These are phyloP conservation scores for Sycobia sp. DNA, from an alignment of 1,140 invertebrate genomes.

Conservation along the genomic window DNA sequence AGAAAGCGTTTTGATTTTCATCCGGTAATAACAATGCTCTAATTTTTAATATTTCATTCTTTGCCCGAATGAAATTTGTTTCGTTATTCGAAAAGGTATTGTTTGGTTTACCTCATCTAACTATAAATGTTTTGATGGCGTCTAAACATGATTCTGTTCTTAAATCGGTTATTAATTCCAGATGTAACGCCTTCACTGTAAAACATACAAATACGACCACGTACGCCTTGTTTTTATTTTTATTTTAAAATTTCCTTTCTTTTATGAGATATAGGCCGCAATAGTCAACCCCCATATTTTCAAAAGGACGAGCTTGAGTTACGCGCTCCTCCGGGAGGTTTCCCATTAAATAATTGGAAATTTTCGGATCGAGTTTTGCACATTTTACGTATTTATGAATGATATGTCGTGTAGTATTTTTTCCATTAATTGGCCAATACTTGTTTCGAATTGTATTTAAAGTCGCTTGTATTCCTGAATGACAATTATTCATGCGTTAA, in stretches of 20 bases:
- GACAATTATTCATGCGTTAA: background rate
- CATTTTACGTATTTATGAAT: too few relatives aligned
- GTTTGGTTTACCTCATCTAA: background rate
- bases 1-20: background rate
- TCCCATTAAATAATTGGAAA: background rate
- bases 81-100: conserved; percentile 5
- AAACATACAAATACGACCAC: too few relatives aligned
- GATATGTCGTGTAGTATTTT: too few relatives aligned
- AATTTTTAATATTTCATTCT: conserved; percentile 10
- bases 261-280: too few relatives aligned
- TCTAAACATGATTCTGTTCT: background rate
- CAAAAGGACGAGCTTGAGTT: background rate
- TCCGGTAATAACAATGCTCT: background rate
- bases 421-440: background rate
- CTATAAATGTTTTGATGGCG: background rate
- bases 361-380: background rate
- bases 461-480: background rate
- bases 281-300: background rate
- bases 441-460: background rate
- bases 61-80: background rate
- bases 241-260: background rate
- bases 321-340: background rate
- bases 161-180: background rate
- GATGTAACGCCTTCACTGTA: conserved; percentile 9
- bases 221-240: conserved; percentile 3